Base-by-base conservation (phyloP, 1,140 invertebrate genomes). In the Himalopsyche phryganea region DNA sequence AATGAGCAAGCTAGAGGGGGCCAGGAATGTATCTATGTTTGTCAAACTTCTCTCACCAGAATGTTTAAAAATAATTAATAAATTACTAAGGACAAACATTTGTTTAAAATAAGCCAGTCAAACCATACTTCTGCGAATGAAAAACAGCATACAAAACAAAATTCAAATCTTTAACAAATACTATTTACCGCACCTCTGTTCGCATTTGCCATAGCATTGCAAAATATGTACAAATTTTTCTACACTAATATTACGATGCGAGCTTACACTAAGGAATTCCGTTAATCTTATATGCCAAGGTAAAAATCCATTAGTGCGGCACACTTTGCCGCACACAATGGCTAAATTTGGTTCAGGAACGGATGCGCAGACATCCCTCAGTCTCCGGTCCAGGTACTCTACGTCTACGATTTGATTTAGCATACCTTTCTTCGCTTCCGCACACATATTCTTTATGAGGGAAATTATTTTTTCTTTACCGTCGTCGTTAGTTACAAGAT, bases 221-320 rank as follows among this genome's bases (percentile, higher is more conserved):
- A 88, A 73, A 66, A 82, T 64, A 66, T 77, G 65, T 61, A 80
- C 50, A 73, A 83, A 87, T 58, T 76, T 72, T 44, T 78, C 69
- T 49, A 79, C 69, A 60, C 72, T 76, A 60, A 87, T 58, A 66
- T 68, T 76, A 67, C 80, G 71, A 63, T 82, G 76, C 55, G 74
- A 67, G 59, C 78, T 75, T 61, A 85, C 63, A 71, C 76, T 81
- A 71, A 84, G 69, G 72, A 89, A 87, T 75, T 87, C 85, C 32
- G 85, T 84, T 41, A 85, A 66, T 74, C 82, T 78, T 64, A 85
- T 83, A 65, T 88, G 85, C 87, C 86, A 89, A 35, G 85, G 86
- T 14, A 86, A 71, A 68, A 86, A 75, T 53, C 84, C 84, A 67
- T 79, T 79, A 35, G 83, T 83, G 55, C 72, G 79, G 63, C 81